Evolutionary conservation across 2,113 vertebrate genomes (phyloP), one percentile per base, ranked within the genome.

Genomic region (Chaetorhynchus papuensis): DNA sequence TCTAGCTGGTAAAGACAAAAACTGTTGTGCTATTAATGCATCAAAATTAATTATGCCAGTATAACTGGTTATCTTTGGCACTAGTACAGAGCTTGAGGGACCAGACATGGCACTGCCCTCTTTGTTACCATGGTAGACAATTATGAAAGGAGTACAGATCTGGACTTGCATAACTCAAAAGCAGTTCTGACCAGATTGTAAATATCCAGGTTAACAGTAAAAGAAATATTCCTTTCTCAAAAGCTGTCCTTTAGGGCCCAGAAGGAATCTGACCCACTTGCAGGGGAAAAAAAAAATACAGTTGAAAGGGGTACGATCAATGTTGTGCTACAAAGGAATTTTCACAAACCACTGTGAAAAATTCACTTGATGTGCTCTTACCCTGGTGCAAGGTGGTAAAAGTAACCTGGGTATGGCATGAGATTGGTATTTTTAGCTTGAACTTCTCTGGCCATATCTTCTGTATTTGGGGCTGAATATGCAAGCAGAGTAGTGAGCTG

Each of bases 11-110:
- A 68, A 90, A 91, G 65, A 89, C 82, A 94, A 89, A 94, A 93
- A 24, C 74, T 88, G 37, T 87, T 61, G 74, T 50, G 70, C 86
- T 89, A 63, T 91, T 94, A 96, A 88, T 45, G 81, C 84, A 88
- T 93, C 84, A 70, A 83, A 96, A 96, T 95, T 84, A 95, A 95
- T 95, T 60, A 87, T 87, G 95, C 91, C 61, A 91, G 95, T 64
- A 91, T 89, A 93, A 89, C 94, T 97, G 82, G 84, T 95, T 97
- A 88, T 86, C 91, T 94, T 96, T 97, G 94, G 91, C 91, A 91
- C 61, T 53, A 87, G 60, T 30, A 70, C 75, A 93, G 90, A 89
- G 93, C 90, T 96, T 28, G 68, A 95, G 87, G 93, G 92, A 94
- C 93, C 82, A 96, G 91, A 30, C 59, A 7, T 96, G 87, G 94